phyloP scores from a whole-genome alignment of 2,888 invertebrate genomes.

The Catocala nupta region DNA sequence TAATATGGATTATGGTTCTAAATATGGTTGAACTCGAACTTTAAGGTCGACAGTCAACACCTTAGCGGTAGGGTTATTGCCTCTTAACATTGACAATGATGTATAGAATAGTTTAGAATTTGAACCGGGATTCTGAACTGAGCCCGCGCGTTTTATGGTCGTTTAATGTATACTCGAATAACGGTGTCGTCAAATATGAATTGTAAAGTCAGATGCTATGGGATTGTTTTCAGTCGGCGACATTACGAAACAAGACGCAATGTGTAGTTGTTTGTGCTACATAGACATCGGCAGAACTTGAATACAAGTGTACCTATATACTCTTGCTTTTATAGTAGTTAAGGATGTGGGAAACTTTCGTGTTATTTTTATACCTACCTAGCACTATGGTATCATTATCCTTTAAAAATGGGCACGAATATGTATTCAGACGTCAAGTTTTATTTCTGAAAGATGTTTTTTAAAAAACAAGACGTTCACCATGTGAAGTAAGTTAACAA shows the following conservation, averaged over 20 bases:
- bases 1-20: conserved; percentile 26
- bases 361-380: not conserved
- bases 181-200: conserved; percentile 33
- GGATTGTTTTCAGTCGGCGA: conserved; percentile 11
- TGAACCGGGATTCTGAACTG: conserved; percentile 32
- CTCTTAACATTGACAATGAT: conserved; percentile 51
- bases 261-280: conserved; percentile 1
- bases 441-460: no score
- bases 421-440: no score
- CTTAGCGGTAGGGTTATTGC: conserved; percentile 38
- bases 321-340: not conserved
- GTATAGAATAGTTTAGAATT: conserved; percentile 38
- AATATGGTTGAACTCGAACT: conserved; percentile 46
- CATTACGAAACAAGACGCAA: conserved; percentile 2
- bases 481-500: no score
- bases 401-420: no score
- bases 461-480: no score
- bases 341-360: not conserved
- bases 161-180: conserved; percentile 25
- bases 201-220: conserved; percentile 19
- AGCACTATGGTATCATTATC: no score
- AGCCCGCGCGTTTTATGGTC: conserved; percentile 30
- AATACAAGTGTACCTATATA: not conserved
- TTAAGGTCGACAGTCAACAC: conserved; percentile 47
- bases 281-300: conserved; percentile 5